phyloP scores from a whole-genome alignment of 2,797 vertebrate genomes.

The Myotis pilosus region DNA sequence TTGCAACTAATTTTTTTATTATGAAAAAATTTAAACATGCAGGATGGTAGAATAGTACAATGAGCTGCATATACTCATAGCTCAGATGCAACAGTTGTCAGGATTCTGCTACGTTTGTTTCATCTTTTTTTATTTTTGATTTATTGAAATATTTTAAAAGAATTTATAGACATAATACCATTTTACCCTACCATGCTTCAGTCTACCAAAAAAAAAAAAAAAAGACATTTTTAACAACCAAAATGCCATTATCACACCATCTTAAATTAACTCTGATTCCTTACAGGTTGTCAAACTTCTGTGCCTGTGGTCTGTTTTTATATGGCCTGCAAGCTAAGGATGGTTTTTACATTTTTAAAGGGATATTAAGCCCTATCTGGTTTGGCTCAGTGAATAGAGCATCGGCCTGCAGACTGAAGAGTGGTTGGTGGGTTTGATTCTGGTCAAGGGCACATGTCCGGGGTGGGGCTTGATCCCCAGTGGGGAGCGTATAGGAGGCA shows the following conservation, averaged over 20 bases:
- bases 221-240: not conserved
- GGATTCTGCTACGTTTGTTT: constrained; percentile 34
- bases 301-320: not conserved
- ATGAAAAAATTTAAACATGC: not conserved
- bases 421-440: too few relatives aligned
- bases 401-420: too few relatives aligned
- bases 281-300: not conserved
- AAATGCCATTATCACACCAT: not conserved
- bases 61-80: not conserved
- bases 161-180: not conserved
- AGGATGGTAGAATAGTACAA: not conserved
- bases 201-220: not conserved
- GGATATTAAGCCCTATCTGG: not conserved
- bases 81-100: constrained; percentile 5
- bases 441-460: too few relatives aligned
- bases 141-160: constrained; percentile 26
- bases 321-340: not conserved
- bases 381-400: not conserved
- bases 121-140: constrained; percentile 1
- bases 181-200: not conserved
- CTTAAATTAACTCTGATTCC: constrained; percentile 19
- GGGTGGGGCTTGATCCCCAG: too few relatives aligned
- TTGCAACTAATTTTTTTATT: not conserved
- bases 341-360: constrained; percentile 20
- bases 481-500: too few relatives aligned